phyloP scores from a whole-genome alignment of 2,888 invertebrate genomes.

The Nymphalis c-album region DNA sequence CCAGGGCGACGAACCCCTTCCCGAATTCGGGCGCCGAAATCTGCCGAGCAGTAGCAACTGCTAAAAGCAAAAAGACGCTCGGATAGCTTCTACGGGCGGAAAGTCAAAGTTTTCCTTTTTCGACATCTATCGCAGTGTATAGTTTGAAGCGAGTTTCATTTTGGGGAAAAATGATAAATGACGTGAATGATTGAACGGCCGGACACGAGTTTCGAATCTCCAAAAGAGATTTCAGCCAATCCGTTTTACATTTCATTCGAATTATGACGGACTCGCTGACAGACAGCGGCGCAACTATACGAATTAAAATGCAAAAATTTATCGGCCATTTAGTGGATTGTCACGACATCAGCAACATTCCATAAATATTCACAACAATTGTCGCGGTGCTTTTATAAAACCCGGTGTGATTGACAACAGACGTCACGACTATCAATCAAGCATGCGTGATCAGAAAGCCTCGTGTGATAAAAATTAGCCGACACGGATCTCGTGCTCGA shows the following conservation, averaged over 20 bases:
- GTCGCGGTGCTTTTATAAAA: conserved; percentile 68
- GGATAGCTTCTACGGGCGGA: conserved; percentile 66
- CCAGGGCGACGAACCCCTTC: conserved; percentile 43
- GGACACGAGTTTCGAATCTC: conserved; percentile 60
- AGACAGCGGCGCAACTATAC: conserved; percentile 53
- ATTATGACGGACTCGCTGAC: conserved; percentile 48
- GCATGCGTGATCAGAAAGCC: conserved; percentile 59
- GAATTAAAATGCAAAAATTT: conserved; percentile 64
- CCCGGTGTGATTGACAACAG: conserved; percentile 70
- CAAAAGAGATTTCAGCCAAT: conserved; percentile 64
- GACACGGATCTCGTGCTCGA: conserved; percentile 34
- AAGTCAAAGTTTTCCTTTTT: conserved; percentile 65
- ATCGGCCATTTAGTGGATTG: conserved; percentile 65
- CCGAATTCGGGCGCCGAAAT: conserved; percentile 54
- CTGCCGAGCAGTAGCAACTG: conserved; percentile 54
- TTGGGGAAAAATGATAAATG: conserved; percentile 73
- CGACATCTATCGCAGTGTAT: conserved; percentile 70
- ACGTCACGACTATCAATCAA: conserved; percentile 71
- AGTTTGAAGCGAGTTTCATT: conserved; percentile 73
- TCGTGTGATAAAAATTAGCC: conserved; percentile 40
- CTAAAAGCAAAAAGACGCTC: conserved; percentile 73
- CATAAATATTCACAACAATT: conserved; percentile 75
- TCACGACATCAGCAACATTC: conserved; percentile 58
- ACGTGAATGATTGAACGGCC: conserved; percentile 76
- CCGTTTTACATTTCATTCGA: conserved; percentile 52